Percentiles rank a stretch among this genome's conserved stretches.
These are phyloP conservation scores for Drosophila diplacantha DNA, from an alignment of 2,888 invertebrate genomes.

Conservation along the genomic window DNA sequence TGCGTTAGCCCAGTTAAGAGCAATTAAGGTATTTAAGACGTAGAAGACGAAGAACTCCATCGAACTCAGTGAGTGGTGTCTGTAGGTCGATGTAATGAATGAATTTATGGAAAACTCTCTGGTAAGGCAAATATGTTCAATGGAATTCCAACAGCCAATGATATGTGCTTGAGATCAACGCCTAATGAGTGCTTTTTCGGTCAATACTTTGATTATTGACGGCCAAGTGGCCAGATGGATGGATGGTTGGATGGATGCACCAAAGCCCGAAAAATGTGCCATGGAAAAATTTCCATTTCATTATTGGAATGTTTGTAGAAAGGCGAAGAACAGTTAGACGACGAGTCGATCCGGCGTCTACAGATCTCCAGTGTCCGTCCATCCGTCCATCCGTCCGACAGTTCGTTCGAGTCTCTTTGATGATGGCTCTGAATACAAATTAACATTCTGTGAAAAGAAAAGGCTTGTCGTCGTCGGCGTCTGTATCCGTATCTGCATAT, in stretches of 20 bases:
- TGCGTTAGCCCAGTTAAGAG: conserved; percentile 7
- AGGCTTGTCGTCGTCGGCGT: conserved; percentile 30
- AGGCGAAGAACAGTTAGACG: conserved; percentile 51
- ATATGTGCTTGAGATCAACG: not conserved
- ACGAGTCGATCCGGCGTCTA: conserved; percentile 40
- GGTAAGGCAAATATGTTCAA: not conserved
- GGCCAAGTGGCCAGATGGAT: not conserved
- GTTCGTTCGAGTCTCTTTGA: conserved; percentile 11
- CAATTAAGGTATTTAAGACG: not conserved
- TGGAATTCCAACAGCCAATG: not conserved
- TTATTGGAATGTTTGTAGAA: conserved; percentile 55
- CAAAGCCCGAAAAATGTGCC: conserved; percentile 15
- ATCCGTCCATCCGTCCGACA: not conserved
- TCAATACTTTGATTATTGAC: conserved; percentile 4
- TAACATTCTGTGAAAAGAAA: conserved; percentile 60
- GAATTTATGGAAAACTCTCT: not conserved
- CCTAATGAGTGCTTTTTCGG: conserved; percentile 3
- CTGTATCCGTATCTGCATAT: conserved; percentile 38
- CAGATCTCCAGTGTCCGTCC: not conserved
- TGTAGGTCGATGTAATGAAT: too few relatives aligned
- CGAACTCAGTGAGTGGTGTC: too few relatives aligned
- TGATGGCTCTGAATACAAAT: conserved; percentile 46
- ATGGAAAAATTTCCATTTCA: conserved; percentile 58
- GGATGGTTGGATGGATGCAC: not conserved
- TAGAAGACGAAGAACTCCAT: too few relatives aligned